Conservation (phyloP, 2,113 vertebrate species). For the Nasalis larvatus region DNA sequence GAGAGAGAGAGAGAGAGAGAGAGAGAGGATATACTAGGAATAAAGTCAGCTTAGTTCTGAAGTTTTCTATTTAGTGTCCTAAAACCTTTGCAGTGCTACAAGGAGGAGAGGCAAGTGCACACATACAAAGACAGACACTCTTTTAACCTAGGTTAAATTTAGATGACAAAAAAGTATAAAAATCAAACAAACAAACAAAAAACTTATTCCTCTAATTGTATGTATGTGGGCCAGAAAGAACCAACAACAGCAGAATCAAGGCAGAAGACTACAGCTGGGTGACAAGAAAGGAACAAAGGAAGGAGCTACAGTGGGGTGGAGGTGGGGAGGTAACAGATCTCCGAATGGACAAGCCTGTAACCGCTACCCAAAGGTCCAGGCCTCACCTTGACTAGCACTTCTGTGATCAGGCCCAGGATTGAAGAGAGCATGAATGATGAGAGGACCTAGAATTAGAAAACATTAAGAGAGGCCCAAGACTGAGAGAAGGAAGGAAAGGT, state of each 20-base stretch:
- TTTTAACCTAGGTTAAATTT: background rate
- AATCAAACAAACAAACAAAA: background rate
- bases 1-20: too few relatives aligned
- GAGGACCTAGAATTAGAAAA: background rate
- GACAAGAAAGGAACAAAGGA: background rate
- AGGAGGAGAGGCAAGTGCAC: background rate
- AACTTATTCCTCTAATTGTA: background rate
- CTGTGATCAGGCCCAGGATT: background rate
- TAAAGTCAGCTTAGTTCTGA: background rate
- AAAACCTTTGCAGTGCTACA: background rate
- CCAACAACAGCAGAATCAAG: background rate
- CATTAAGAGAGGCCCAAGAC: background rate
- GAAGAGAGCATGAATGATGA: background rate
- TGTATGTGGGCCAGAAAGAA: background rate
- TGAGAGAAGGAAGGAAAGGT: background rate
- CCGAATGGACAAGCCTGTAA: background rate
- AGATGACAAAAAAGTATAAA: background rate
- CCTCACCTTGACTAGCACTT: too few relatives aligned
- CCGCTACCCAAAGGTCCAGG: background rate
- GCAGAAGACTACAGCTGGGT: background rate
- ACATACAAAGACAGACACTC: background rate
- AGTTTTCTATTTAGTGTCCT: background rate
- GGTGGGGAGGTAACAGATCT: background rate
- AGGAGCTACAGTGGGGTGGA: rapidly evolving
- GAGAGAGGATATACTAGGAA: background rate